phyloP scores from a whole-genome alignment of 64 coral and sea anemone genomes.

The Pocillopora verrucosa region DNA sequence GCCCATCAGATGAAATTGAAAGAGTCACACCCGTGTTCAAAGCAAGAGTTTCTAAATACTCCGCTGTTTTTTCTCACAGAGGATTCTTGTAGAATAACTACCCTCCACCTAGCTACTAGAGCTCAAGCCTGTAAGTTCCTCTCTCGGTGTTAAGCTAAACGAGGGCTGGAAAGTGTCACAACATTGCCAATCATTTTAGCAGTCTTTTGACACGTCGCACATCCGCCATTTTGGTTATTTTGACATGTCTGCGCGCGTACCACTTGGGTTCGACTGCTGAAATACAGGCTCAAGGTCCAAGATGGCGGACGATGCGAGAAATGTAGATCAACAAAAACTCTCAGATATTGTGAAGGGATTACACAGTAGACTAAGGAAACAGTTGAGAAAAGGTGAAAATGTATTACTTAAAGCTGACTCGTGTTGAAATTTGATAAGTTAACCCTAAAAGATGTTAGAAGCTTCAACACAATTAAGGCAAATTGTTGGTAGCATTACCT shows the following conservation, averaged over 20 bases:
- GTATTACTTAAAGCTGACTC: neutral
- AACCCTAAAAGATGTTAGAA: neutral
- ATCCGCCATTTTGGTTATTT: neutral
- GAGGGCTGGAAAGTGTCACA: neutral
- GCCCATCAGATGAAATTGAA: neutral
- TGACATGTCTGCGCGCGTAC: neutral
- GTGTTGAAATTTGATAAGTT: neutral
- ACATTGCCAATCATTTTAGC: neutral
- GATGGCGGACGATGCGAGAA: constrained; percentile 9
- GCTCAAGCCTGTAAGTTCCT: neutral
- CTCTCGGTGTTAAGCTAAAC: neutral
- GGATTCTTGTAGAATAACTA: neutral
- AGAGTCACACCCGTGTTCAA: neutral
- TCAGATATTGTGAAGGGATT: constrained; percentile 86
- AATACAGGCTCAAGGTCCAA: neutral
- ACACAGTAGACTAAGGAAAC: constrained; percentile 69
- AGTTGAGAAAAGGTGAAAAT: constrained; percentile 25
- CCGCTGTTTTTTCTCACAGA: neutral
- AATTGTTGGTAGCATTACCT: too few species aligned
- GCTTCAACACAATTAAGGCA: too few species aligned
- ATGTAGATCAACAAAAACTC: constrained; percentile 61
- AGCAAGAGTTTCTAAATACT: neutral
- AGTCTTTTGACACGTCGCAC: constrained; percentile 5
- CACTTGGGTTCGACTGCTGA: constrained; percentile 7
- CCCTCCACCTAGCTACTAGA: neutral